Conservation (phyloP, 2,113 vertebrate genomes). For the Indicator maculatus region DNA sequence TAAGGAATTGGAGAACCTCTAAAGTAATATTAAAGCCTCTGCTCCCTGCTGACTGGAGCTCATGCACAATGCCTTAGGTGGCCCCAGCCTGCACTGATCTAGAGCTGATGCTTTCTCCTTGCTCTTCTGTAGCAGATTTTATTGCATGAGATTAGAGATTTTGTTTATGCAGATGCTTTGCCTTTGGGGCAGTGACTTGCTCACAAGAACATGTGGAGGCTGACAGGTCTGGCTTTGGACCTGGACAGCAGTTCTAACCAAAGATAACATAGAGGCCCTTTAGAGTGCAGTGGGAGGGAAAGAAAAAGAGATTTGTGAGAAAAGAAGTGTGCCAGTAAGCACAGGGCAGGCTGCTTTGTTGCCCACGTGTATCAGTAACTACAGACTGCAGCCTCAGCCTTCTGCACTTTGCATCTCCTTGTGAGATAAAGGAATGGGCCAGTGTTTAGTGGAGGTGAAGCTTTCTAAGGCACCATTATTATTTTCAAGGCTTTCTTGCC, state of each 20-base stretch:
- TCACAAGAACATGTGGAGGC: background rate
- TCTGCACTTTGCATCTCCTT: background rate
- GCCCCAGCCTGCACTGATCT: background rate
- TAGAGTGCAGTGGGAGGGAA: background rate
- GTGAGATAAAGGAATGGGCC: background rate
- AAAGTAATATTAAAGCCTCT: background rate
- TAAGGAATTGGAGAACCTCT: conserved; percentile 4
- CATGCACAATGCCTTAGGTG: background rate
- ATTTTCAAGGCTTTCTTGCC: background rate
- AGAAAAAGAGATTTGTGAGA: background rate
- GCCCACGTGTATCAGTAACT: background rate
- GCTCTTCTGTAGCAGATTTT: background rate
- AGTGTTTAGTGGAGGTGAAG: background rate
- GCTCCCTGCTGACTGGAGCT: background rate
- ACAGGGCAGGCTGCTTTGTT: background rate
- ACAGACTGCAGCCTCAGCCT: background rate
- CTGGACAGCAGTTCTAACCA: background rate
- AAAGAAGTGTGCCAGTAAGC: background rate
- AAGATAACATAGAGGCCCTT: background rate
- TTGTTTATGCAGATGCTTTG: background rate
- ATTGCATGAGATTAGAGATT: background rate
- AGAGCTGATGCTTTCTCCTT: background rate
- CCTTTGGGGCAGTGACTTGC: background rate
- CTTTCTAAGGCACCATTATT: background rate
- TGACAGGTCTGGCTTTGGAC: fast-evolving